These are phyloP conservation scores for Gymnocypris eckloni DNA, from an alignment of 2,797 vertebrate genomes.

Conservation along the genomic window DNA sequence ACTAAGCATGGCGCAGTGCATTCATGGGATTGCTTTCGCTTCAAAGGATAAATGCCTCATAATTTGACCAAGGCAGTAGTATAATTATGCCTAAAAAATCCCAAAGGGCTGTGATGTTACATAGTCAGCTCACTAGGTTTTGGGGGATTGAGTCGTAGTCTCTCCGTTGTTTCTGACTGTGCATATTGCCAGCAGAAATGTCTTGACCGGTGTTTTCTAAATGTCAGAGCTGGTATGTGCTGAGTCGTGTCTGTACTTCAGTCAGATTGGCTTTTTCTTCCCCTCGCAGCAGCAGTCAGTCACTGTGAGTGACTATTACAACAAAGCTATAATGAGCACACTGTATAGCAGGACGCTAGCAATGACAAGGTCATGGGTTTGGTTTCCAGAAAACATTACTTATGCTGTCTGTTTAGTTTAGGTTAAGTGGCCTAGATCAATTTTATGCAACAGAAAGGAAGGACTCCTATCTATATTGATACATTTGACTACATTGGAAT, in stretches of 20 bases:
- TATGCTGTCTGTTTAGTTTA: slow-evolving; percentile 12
- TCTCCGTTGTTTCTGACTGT: slow-evolving; percentile 8
- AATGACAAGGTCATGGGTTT: background rate
- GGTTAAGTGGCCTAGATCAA: background rate
- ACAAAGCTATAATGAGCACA: slow-evolving; percentile 4
- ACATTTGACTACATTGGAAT: background rate
- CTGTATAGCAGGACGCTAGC: background rate
- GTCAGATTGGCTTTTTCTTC: slow-evolving; percentile 63
- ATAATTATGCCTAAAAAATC: slow-evolving; percentile 28
- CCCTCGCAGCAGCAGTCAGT: slow-evolving; percentile 60
- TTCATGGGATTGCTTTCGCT: background rate
- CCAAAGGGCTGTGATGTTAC: background rate
- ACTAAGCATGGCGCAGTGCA: background rate
- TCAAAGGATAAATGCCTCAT: background rate
- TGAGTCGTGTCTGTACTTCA: slow-evolving; percentile 67
- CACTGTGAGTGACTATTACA: slow-evolving; percentile 41
- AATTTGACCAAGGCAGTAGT: background rate
- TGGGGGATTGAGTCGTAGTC: background rate
- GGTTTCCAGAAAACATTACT: background rate
- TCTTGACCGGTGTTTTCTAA: slow-evolving; percentile 49
- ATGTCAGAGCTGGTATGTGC: slow-evolving; percentile 46
- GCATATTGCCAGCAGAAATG: slow-evolving; percentile 15
- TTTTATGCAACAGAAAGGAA: background rate
- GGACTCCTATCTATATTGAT: background rate
- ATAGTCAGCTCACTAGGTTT: background rate